These are phyloP conservation scores for Cyclophora punctaria DNA, from an alignment of 2,888 invertebrate genomes.

Conservation along the genomic window DNA sequence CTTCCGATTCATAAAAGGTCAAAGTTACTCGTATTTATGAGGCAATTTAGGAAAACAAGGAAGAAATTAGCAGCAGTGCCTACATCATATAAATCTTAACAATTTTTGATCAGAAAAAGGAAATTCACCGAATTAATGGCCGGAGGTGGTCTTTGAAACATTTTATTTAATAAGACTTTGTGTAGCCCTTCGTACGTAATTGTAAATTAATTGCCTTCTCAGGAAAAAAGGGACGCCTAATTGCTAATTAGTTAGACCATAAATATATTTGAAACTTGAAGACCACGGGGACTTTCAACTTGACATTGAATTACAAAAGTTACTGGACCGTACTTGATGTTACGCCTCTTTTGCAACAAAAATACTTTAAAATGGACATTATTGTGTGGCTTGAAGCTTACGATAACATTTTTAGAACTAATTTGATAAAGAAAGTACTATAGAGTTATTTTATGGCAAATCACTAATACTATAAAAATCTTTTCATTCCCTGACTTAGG, in stretches of 20 bases:
- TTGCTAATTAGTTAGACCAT: conserved; percentile 57
- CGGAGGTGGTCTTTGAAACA: conserved; percentile 47
- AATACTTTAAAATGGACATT: too few species aligned
- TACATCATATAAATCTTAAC: too few species aligned
- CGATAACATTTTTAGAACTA: too few species aligned
- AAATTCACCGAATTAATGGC: conserved; percentile 45
- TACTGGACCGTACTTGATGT: conserved; percentile 17
- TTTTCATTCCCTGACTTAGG: too few species aligned
- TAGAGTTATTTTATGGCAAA: too few species aligned
- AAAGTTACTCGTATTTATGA: too few species aligned
- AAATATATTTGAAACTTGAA: conserved; percentile 48
- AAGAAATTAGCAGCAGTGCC: too few species aligned
- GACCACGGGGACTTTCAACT: conserved; percentile 19
- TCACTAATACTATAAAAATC: too few species aligned
- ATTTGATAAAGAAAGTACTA: too few species aligned
- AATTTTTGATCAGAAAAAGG: conserved; percentile 27
- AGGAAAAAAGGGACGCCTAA: conserved; percentile 51
- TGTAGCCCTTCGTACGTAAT: conserved; percentile 63
- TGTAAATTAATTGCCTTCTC: conserved; percentile 64
- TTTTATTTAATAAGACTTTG: conserved; percentile 65
- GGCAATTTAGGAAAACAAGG: too few species aligned
- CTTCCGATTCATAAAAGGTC: too few species aligned
- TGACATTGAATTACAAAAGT: conserved; percentile 14
- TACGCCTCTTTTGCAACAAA: conserved; percentile 2
- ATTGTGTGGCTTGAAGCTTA: too few species aligned